Conservation (phyloP, 2,888 invertebrate genomes). For the Helleia helle region DNA sequence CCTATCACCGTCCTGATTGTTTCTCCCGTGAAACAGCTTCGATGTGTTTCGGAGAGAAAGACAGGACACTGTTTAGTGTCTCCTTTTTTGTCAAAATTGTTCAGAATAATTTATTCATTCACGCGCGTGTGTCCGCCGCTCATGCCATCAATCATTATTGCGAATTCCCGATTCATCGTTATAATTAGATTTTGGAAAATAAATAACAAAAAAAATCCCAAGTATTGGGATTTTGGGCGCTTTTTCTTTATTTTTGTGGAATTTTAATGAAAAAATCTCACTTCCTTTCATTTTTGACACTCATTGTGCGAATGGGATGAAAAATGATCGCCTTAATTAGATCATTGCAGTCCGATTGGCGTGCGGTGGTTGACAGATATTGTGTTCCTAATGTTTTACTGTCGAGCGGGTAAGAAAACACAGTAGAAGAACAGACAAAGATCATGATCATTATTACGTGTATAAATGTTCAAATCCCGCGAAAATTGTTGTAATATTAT, state of each 20-base stretch:
- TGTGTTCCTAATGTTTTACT: no score
- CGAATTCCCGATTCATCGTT: constrained; percentile 43
- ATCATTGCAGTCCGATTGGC: constrained; percentile 1
- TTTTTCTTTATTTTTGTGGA: constrained; percentile 8
- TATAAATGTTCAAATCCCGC: no score
- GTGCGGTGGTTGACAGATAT: background rate
- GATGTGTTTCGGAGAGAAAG: no score
- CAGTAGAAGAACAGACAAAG: no score
- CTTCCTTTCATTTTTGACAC: constrained; percentile 8
- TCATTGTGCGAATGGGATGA: constrained; percentile 7
- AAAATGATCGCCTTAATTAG: constrained; percentile 6
- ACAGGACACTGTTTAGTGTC: no score
- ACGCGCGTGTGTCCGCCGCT: constrained; percentile 20
- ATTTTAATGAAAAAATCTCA: constrained; percentile 8
- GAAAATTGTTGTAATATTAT: no score
- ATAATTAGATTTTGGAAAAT: constrained; percentile 41
- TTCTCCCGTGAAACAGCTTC: no score
- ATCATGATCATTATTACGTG: no score
- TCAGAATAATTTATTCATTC: background rate
- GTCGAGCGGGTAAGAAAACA: no score
- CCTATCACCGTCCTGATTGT: no score
- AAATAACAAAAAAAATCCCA: constrained; percentile 24
- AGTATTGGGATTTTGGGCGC: constrained; percentile 6
- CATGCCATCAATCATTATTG: constrained; percentile 45
- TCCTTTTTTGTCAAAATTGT: no score